Conservation (phyloP, 2,888 invertebrate genomes). For the Caenorhabditis sp. region DNA sequence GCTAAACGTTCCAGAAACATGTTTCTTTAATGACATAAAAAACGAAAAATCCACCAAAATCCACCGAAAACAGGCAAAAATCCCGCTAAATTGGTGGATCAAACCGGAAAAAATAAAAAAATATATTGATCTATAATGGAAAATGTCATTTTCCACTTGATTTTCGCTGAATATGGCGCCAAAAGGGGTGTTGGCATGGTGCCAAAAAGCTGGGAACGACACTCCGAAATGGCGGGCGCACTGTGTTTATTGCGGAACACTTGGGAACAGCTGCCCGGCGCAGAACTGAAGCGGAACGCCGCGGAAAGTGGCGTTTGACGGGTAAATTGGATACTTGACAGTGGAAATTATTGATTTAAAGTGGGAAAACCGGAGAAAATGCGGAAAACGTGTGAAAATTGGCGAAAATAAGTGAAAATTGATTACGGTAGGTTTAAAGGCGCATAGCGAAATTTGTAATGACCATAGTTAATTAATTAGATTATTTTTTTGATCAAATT, state of each 20-base stretch:
- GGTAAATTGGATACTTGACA: neutral
- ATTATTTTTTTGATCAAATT: neutral
- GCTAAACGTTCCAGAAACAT: no score
- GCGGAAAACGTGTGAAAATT: neutral
- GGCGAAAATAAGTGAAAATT: neutral
- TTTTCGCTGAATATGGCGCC: no score
- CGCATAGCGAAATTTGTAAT: neutral
- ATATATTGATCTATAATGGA: neutral
- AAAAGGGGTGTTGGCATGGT: neutral
- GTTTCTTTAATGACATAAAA: no score
- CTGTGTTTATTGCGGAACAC: slow-evolving; percentile 18
- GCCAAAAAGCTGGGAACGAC: slow-evolving; percentile 26
- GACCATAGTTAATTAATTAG: neutral
- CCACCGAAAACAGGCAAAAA: neutral
- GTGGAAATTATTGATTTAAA: neutral
- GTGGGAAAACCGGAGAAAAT: neutral
- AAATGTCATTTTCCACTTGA: no score
- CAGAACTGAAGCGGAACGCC: slow-evolving; percentile 1
- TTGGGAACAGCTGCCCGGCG: slow-evolving; percentile 9
- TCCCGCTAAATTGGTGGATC: neutral
- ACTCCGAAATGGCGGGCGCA: slow-evolving; percentile 29
- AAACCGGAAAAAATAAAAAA: neutral
- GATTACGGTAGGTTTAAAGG: slow-evolving; percentile 8
- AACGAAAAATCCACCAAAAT: no score
- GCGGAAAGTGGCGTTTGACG: neutral